Percentiles rank a stretch among this genome's conserved stretches.
Evolutionary conservation across 2,888 invertebrate species (phyloP).

Genomic region (Microctonus brassicae): DNA sequence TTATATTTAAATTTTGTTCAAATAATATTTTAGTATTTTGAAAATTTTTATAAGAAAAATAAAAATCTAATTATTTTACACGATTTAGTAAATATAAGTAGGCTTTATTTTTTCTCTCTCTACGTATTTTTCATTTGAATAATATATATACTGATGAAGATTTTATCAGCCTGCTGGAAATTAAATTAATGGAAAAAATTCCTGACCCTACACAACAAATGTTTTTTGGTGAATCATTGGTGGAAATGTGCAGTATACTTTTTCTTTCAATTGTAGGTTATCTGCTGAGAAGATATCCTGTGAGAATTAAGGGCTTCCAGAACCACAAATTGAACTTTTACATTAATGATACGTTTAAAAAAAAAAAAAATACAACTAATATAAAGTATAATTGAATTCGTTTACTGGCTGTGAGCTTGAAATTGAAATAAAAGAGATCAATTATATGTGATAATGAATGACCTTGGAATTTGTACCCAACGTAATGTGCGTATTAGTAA

Average conservation of each 20-base stretch:
- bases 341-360: background rate
- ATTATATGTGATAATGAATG: background rate
- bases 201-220: background rate
- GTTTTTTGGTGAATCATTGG: too few species aligned
- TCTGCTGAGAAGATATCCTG: too few species aligned
- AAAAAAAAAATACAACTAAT: background rate
- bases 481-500: background rate
- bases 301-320: too few species aligned
- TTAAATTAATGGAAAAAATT: background rate
- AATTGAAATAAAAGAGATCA: background rate
- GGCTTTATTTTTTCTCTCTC: too few species aligned
- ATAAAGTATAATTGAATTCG: background rate
- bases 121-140: too few species aligned
- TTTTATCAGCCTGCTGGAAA: background rate
- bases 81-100: too few species aligned
- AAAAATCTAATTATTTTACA: too few species aligned
- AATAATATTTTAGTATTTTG: background rate
- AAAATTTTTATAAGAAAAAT: background rate
- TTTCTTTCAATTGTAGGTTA: too few species aligned
- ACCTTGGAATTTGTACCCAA: background rate
- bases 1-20: background rate
- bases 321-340: too few species aligned
- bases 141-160: too few species aligned
- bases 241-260: too few species aligned
- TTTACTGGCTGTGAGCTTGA: background rate